phyloP scores from a whole-genome alignment of 2,797 vertebrate species.

The Eulemur coronatus region DNA sequence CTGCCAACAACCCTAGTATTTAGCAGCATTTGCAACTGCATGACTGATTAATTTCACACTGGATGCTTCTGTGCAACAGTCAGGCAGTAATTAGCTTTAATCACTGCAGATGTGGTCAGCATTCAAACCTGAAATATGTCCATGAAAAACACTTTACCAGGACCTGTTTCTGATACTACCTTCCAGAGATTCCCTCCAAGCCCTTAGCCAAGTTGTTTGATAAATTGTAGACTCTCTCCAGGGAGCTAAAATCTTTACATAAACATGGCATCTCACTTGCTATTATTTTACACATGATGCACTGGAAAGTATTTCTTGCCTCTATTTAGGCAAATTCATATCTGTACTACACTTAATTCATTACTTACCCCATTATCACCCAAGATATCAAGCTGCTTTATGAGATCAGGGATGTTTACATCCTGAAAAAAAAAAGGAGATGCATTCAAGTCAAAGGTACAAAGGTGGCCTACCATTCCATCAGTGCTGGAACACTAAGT shows the following conservation, averaged over 20 bases:
- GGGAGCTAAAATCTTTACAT: background rate
- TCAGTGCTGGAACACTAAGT: background rate
- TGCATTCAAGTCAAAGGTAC: background rate
- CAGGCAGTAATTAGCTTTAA: constrained; percentile 55
- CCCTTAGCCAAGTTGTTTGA: background rate
- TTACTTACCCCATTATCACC: constrained; percentile 97
- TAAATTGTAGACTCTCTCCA: background rate
- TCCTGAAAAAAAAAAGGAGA: constrained; percentile 87
- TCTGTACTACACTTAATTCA: background rate
- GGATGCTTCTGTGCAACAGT: constrained; percentile 45
- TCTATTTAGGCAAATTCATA: background rate
- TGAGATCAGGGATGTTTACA: constrained; percentile 98
- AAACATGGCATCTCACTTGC: background rate
- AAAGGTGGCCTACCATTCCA: background rate
- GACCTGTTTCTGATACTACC: background rate
- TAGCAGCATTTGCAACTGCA: constrained; percentile 24
- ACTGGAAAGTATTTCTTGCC: constrained; percentile 16
- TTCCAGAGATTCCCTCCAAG: background rate
- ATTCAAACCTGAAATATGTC: constrained; percentile 43
- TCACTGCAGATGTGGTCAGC: constrained; percentile 23
- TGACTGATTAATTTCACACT: constrained; percentile 42
- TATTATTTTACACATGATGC: background rate
- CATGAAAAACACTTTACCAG: background rate
- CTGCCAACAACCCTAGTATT: constrained; percentile 57
- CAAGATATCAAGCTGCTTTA: constrained; percentile 97